Percentiles rank a stretch among this genome's conserved stretches.
These are phyloP conservation scores for Pao palembangensis DNA, from an alignment of 2,113 vertebrate genomes.

Conservation along the genomic window DNA sequence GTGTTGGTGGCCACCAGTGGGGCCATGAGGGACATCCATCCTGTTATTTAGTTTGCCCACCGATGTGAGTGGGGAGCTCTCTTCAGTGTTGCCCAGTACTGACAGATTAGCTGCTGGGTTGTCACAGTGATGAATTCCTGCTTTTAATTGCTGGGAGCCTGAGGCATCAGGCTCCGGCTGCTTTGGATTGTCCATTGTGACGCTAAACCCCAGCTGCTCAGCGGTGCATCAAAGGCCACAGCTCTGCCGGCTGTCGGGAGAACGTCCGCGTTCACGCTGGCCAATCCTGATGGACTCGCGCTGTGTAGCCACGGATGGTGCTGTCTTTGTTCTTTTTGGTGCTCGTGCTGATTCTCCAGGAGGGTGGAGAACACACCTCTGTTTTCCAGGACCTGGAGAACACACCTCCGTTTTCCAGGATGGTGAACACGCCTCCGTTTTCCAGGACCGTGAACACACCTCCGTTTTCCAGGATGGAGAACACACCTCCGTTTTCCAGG, in stretches of 20 bases:
- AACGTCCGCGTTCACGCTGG: neutral
- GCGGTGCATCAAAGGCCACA: conserved; percentile 1
- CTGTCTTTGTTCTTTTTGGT: neutral
- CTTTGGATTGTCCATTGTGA: neutral
- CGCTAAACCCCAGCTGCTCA: conserved; percentile 4
- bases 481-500: no score
- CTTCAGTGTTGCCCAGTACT: neutral
- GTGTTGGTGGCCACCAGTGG: no score
- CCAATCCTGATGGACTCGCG: neutral
- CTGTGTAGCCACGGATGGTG: neutral
- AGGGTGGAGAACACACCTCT: no score
- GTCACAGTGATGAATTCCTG: neutral
- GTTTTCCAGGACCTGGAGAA: no score
- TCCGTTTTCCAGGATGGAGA: no score
- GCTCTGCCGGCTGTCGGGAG: conserved; percentile 2
- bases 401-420: neutral
- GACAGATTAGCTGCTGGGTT: neutral
- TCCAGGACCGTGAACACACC: no score
- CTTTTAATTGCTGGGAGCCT: neutral
- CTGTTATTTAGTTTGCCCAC: no score
- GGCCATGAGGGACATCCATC: no score
- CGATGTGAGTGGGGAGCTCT: no score
- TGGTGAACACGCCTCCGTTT: no score
- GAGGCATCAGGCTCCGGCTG: neutral
- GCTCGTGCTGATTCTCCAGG: neutral